A percentile compares a stretch with the other conserved stretches of the same genome.
Evolutionary conservation across 2,797 vertebrate genomes (phyloP).

Genomic region (Rousettus madagascariensis): DNA sequence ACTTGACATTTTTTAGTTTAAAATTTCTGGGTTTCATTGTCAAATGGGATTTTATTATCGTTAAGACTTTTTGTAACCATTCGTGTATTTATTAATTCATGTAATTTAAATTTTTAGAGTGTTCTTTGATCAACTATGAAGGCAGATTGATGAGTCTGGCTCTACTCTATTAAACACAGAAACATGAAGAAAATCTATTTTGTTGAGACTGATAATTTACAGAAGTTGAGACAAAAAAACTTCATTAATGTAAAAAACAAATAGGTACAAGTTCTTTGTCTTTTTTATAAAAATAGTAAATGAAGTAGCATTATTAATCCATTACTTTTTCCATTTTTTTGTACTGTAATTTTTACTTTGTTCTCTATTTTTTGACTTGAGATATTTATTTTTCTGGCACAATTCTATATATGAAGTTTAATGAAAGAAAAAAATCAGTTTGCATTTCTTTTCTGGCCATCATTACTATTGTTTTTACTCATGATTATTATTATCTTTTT

Average conservation of each 20-base stretch:
- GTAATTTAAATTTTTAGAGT: constrained; percentile 28
- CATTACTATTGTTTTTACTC: not conserved
- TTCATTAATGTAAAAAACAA: not conserved
- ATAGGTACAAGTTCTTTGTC: not conserved
- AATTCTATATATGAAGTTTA: not conserved
- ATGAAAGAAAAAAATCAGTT: not conserved
- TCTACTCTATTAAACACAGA: constrained; percentile 8
- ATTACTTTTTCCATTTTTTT: not conserved
- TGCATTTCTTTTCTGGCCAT: not conserved
- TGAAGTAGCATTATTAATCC: not conserved
- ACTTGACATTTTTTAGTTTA: not conserved
- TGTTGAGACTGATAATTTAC: not conserved
- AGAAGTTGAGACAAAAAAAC: not conserved
- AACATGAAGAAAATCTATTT: not conserved
- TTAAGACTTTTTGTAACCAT: not conserved
- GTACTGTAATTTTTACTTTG: not conserved
- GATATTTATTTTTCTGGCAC: not conserved
- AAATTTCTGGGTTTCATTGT: not conserved
- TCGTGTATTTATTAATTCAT: not conserved
- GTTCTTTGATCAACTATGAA: constrained; percentile 16
- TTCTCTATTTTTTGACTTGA: not conserved
- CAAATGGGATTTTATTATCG: constrained; percentile 24
- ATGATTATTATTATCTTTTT: not conserved
- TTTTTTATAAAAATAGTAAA: not conserved
- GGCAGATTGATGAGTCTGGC: not conserved